These are phyloP conservation scores for Dorcus parallelipipedus DNA, from an alignment of 2,888 invertebrate genomes.

Conservation along the genomic window DNA sequence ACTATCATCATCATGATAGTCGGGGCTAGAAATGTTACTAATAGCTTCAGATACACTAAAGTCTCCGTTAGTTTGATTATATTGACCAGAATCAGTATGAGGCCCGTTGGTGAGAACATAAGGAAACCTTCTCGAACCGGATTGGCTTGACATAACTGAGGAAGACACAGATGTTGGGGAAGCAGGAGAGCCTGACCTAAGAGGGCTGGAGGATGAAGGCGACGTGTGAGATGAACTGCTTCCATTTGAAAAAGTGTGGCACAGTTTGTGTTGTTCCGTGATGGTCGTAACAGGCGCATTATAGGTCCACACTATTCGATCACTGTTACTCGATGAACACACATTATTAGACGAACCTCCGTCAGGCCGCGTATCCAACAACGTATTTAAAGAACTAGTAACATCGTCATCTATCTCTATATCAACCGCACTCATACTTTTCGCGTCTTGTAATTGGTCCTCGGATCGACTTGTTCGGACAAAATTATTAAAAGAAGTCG, in stretches of 20 bases:
- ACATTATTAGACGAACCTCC: constrained; percentile 33
- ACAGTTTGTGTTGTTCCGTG: constrained; percentile 52
- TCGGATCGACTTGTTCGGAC: constrained; percentile 89
- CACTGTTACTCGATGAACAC: constrained; percentile 52
- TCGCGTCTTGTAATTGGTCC: constrained; percentile 82
- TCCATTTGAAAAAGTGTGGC: constrained; percentile 59
- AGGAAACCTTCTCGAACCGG: constrained; percentile 62
- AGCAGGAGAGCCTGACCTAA: constrained; percentile 58
- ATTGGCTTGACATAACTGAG: constrained; percentile 79
- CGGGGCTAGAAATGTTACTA: constrained; percentile 86
- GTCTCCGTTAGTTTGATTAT: constrained; percentile 55
- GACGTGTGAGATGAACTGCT: constrained; percentile 56
- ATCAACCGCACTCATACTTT: constrained; percentile 77
- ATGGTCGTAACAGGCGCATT: constrained; percentile 76
- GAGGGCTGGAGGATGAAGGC: constrained; percentile 80
- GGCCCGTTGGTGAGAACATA: constrained; percentile 48
- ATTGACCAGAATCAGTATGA: constrained; percentile 31
- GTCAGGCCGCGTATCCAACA: constrained; percentile 65
- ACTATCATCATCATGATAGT: constrained; percentile 83
- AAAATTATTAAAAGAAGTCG: constrained; percentile 44
- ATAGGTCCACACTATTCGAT: constrained; percentile 87
- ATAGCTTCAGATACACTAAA: constrained; percentile 82
- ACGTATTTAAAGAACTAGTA: constrained; percentile 87
- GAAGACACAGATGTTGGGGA: constrained; percentile 86
- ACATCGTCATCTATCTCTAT: constrained; percentile 92